Conservation (phyloP, 2,113 vertebrate genomes). For the Potamarius usumacintae region DNA sequence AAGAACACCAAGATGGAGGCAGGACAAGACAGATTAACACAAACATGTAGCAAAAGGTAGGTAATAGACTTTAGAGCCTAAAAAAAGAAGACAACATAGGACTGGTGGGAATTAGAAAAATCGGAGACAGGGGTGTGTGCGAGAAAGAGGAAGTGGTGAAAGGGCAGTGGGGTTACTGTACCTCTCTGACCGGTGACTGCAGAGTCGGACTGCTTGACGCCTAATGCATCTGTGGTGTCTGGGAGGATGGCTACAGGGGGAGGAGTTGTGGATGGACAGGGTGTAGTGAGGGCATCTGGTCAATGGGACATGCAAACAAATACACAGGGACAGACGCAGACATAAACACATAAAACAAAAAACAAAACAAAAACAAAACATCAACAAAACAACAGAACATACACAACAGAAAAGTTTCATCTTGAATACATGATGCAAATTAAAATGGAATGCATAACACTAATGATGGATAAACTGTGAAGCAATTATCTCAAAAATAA, state of each 20-base stretch:
- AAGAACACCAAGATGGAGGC: background rate
- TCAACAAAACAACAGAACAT: constrained; percentile 47
- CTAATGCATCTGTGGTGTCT: constrained; percentile 89
- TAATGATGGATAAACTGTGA: constrained; percentile 20
- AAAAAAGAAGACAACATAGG: background rate
- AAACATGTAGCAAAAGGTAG: background rate
- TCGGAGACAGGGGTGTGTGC: background rate
- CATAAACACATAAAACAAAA: constrained; percentile 25
- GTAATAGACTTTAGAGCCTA: background rate
- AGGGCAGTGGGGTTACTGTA: constrained; percentile 75
- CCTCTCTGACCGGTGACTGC: constrained; percentile 87
- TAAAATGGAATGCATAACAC: constrained; percentile 24
- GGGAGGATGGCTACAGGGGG: constrained; percentile 90
- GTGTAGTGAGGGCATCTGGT: constrained; percentile 94
- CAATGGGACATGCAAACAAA: constrained; percentile 75
- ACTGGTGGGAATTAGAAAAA: background rate
- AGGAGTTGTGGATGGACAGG: constrained; percentile 92
- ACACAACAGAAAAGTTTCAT: constrained; percentile 28
- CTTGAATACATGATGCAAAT: constrained; percentile 24
- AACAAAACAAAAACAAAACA: constrained; percentile 39
- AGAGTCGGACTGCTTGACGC: constrained; percentile 84
- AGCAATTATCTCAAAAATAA: constrained; percentile 35
- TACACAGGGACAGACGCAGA: constrained; percentile 48
- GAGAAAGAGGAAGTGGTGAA: constrained; percentile 24
- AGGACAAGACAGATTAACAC: background rate